Evolutionary conservation across 1,140 invertebrate species (phyloP).

Genomic region (Drosophila pseudoananassae): DNA sequence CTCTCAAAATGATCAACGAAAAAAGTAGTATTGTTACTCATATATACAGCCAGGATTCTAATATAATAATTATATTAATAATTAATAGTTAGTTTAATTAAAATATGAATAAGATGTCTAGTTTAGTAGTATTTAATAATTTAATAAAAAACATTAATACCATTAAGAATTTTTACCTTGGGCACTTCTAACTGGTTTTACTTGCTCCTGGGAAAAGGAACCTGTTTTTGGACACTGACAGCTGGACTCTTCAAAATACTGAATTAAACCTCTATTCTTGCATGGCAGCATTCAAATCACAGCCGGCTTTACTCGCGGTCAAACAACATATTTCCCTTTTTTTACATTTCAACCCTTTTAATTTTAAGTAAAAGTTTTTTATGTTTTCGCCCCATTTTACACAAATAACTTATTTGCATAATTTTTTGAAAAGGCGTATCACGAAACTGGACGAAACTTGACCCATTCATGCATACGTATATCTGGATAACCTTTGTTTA

Average conservation of each 20-base stretch:
- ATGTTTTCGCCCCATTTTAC: constrained; percentile 35
- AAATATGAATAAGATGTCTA: no score
- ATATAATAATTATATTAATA: no score
- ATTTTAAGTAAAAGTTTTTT: constrained; percentile 18
- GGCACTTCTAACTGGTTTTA: constrained; percentile 48
- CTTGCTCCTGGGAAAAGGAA: constrained; percentile 56
- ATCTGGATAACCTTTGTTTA: constrained; percentile 51
- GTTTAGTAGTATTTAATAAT: no score
- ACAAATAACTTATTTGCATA: constrained; percentile 60
- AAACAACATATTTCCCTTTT: constrained; percentile 35
- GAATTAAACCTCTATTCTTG: constrained; percentile 7
- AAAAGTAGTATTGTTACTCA: no score
- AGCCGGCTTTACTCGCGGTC: constrained; percentile 36
- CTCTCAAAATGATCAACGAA: no score
- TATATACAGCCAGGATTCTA: no score
- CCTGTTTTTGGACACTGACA: constrained; percentile 47
- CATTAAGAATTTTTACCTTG: no score
- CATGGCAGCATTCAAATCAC: constrained; percentile 12
- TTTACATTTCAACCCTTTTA: constrained; percentile 44
- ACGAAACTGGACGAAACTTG: constrained; percentile 42
- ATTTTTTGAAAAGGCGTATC: constrained; percentile 38
- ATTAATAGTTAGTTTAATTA: no score
- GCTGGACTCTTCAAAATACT: constrained; percentile 12
- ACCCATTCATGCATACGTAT: not conserved
- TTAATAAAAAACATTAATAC: no score